Percentiles rank a stretch among this genome's conserved stretches.
Evolutionary conservation across 2,888 invertebrate genomes (phyloP).

Genomic region (Atrina japonica): DNA sequence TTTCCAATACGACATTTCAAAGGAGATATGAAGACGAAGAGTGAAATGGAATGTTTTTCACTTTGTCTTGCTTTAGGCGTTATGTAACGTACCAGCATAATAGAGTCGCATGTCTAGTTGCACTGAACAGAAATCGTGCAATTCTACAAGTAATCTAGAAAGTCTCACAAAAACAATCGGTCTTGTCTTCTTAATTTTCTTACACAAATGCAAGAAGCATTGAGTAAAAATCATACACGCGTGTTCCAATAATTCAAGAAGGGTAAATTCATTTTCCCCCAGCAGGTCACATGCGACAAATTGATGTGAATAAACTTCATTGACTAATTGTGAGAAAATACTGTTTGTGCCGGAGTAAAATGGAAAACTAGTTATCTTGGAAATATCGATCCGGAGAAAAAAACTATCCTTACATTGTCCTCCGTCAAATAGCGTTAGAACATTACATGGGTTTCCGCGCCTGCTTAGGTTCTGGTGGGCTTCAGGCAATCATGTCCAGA

Average conservation of each 20-base stretch:
- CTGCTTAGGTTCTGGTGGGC: slow-evolving; percentile 28
- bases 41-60: too few relatives aligned
- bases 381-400: slow-evolving; percentile 27
- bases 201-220: too few relatives aligned
- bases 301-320: slow-evolving; percentile 30
- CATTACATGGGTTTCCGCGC: slow-evolving; percentile 33
- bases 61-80: too few relatives aligned
- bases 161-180: too few relatives aligned
- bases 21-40: too few relatives aligned
- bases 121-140: too few relatives aligned
- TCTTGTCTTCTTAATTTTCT: too few relatives aligned
- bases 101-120: too few relatives aligned
- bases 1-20: too few relatives aligned
- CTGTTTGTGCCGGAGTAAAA: slow-evolving; percentile 33
- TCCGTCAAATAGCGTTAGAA: slow-evolving; percentile 29
- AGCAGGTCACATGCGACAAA: slow-evolving; percentile 26
- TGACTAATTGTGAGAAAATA: slow-evolving; percentile 40
- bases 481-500: slow-evolving; percentile 33
- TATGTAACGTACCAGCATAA: too few relatives aligned
- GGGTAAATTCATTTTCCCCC: slow-evolving; percentile 4
- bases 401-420: slow-evolving; percentile 28
- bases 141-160: too few relatives aligned
- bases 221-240: too few relatives aligned
- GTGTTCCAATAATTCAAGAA: slow-evolving; percentile 5
- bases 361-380: slow-evolving; percentile 35